Conservation (phyloP, 2,888 invertebrate genomes). For the Eilema caniola region DNA sequence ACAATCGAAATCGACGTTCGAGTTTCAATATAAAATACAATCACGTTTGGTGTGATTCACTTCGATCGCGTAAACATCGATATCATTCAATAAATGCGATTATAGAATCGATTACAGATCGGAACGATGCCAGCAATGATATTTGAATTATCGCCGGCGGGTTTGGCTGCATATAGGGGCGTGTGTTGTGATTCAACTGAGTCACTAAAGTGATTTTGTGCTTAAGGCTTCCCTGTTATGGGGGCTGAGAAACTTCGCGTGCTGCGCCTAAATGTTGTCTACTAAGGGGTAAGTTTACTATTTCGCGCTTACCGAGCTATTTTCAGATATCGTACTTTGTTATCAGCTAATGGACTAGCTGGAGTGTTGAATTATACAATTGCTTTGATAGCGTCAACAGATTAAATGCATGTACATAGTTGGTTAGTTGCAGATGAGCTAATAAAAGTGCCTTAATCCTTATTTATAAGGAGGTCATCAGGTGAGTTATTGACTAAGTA, state of each 20-base stretch:
- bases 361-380: too few relatives aligned
- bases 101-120: slow-evolving; percentile 46
- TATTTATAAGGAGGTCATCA: slow-evolving; percentile 8
- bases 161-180: slow-evolving; percentile 27
- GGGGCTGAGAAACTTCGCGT: background rate
- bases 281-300: too few relatives aligned
- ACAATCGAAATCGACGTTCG: slow-evolving; percentile 25
- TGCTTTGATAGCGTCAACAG: too few relatives aligned
- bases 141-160: slow-evolving; percentile 41
- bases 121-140: slow-evolving; percentile 43
- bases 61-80: slow-evolving; percentile 38
- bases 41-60: slow-evolving; percentile 29
- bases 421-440: too few relatives aligned
- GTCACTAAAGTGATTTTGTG: slow-evolving; percentile 1
- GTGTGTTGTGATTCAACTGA: slow-evolving; percentile 22
- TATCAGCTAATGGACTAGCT: too few relatives aligned
- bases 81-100: slow-evolving; percentile 41
- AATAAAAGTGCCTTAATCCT: slow-evolving; percentile 3
- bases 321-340: too few relatives aligned
- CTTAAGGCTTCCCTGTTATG: background rate
- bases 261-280: background rate
- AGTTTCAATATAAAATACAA: slow-evolving; percentile 27
- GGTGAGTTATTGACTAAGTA: background rate
- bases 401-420: too few relatives aligned
- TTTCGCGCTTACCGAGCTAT: too few relatives aligned